Conservation (phyloP, 23 tunicate species). For the Halocynthia roretzi region DNA sequence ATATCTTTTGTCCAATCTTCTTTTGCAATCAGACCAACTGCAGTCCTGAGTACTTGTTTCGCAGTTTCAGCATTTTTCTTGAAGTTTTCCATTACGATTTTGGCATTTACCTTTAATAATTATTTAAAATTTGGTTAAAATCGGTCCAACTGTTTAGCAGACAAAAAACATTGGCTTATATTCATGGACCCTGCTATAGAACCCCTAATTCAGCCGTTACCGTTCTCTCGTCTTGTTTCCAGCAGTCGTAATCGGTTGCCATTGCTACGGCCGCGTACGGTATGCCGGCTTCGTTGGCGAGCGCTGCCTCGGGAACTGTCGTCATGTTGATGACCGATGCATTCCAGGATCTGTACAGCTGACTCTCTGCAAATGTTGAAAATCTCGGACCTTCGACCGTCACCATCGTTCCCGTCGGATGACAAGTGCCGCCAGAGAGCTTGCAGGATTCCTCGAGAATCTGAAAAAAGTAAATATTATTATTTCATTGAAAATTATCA, state of each 20-base stretch:
- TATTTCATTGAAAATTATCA: too few relatives aligned
- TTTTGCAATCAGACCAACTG: background rate
- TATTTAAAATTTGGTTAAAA: too few relatives aligned
- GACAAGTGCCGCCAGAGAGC: slow-evolving; percentile 4
- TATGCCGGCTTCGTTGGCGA: slow-evolving; percentile 64
- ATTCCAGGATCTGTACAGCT: slow-evolving; percentile 44
- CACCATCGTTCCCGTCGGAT: slow-evolving; percentile 37
- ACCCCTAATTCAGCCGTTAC: background rate
- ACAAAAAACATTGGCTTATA: too few relatives aligned
- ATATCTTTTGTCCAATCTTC: background rate
- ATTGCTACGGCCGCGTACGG: slow-evolving; percentile 48
- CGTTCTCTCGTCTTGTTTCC: slow-evolving; percentile 27
- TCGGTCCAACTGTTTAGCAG: too few relatives aligned
- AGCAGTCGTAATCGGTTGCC: slow-evolving; percentile 84
- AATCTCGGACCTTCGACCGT: slow-evolving; percentile 85
- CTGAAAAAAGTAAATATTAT: slow-evolving; percentile 1
- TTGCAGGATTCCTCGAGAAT: slow-evolving; percentile 32
- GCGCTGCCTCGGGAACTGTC: slow-evolving; percentile 66
- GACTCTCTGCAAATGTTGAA: slow-evolving; percentile 69
- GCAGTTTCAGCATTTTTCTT: slow-evolving; percentile 6
- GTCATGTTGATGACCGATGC: slow-evolving; percentile 74
- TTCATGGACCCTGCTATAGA: too few relatives aligned
- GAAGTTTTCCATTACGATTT: background rate
- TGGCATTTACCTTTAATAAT: too few relatives aligned
- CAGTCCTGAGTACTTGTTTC: background rate